Evolutionary conservation across 1,140 invertebrate genomes (phyloP), one percentile per base, ranked within the genome.

Genomic region (Octopus bimaculoides): DNA sequence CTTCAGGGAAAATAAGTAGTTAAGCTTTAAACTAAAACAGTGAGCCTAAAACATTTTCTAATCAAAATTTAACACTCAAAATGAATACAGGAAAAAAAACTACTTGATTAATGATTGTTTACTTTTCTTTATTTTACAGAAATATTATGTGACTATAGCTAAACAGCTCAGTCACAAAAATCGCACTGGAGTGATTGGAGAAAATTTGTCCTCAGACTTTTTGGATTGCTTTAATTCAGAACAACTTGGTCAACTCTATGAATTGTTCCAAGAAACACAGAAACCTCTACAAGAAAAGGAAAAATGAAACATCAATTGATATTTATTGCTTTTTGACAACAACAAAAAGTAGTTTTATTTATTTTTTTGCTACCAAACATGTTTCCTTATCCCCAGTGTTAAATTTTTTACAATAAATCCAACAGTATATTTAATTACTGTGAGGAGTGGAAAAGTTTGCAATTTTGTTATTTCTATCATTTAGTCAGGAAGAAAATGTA

Each of bases 61-160:
- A 73, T 52, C 9, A 66, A 75, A 74, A 61, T 5, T 66, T 66
- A 66, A 66, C 4, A 26, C 12, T 77, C 6, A 52, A 14, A 52
- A 9, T 71, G 66, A 52, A 71, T 10, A 26, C 26, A 52, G 52
- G 9, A 82, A 80, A 9, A 69, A 61, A 61, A 61, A 61, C 1
- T 1, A 61, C 56, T 61, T 20, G 8, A 17, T 55, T 78, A 5
- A 41, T 54, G 12, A 77, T 54, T 73, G 26, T 41, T 41, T 41
- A 41, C 26, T 41, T 77, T 78, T 79, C 75, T 71, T 79, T 79
- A 78, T 77, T 66, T 86, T 85, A 41, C 85, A 88, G 87, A 87
- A 85, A 79, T 88, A 88, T 80, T 88, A 88, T 77, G 77, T 88
- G 17, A 84, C 81, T 20, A 66, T 88, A 52, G 87, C 85, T 9